These are phyloP conservation scores for Trachemys scripta DNA, from an alignment of 2,113 vertebrate genomes.

Conservation along the genomic window DNA sequence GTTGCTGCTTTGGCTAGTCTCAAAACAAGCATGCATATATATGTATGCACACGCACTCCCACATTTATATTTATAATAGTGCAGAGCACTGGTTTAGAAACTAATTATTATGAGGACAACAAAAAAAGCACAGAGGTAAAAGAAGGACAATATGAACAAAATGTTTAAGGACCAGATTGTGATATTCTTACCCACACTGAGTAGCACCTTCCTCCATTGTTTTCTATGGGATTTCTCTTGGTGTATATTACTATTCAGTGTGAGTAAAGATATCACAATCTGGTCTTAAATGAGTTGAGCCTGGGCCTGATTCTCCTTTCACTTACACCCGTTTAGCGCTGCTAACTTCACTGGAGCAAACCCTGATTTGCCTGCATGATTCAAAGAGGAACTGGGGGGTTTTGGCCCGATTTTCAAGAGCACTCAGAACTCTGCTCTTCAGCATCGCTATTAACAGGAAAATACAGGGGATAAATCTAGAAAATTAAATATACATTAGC, in stretches of 20 bases:
- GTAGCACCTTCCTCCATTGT: not conserved
- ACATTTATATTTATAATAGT: not conserved
- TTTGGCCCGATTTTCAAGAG: conserved; percentile 62
- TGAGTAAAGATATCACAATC: not conserved
- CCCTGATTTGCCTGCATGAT: not conserved
- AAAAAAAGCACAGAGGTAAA: rapidly evolving
- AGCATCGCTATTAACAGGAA: conserved; percentile 25
- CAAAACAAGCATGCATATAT: rapidly evolving
- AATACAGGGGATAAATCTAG: conserved; percentile 51
- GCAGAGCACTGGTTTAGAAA: not conserved
- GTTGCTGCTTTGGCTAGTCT: not conserved
- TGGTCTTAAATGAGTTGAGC: not conserved
- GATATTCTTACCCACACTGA: rapidly evolving
- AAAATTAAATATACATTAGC: conserved; percentile 55
- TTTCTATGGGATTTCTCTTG: no score
- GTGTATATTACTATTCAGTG: not conserved
- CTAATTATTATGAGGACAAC: not conserved
- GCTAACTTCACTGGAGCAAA: not conserved
- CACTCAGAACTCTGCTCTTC: not conserved
- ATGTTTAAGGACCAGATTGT: not conserved
- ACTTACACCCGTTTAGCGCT: not conserved
- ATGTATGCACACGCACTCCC: rapidly evolving
- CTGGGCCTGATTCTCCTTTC: not conserved
- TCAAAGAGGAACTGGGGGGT: conserved; percentile 20
- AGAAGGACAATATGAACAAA: not conserved